Conservation (phyloP, 2,888 invertebrate species). For the Steromphala cineraria region DNA sequence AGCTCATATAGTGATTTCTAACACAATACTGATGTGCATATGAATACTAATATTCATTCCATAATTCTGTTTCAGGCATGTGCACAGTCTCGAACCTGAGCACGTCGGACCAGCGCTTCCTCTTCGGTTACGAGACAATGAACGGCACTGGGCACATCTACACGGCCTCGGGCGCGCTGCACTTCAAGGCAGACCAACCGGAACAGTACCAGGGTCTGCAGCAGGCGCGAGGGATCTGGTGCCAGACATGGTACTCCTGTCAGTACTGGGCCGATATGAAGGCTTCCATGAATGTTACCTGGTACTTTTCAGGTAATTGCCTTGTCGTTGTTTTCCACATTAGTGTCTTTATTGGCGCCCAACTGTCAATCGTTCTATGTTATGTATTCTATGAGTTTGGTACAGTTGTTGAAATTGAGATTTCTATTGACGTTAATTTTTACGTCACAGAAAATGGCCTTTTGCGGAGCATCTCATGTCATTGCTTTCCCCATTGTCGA, state of each 20-base stretch:
- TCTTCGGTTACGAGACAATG: slow-evolving; percentile 44
- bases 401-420: too few relatives aligned
- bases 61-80: not conserved
- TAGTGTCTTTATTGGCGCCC: too few relatives aligned
- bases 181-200: slow-evolving; percentile 30
- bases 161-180: slow-evolving; percentile 45
- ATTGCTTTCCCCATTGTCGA: too few relatives aligned
- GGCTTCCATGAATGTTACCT: slow-evolving; percentile 54
- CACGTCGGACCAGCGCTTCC: slow-evolving; percentile 40
- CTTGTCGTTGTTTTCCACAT: too few relatives aligned
- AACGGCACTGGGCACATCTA: slow-evolving; percentile 34
- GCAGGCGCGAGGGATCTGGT: slow-evolving; percentile 43
- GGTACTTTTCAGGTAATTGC: slow-evolving; percentile 52
- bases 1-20: too few relatives aligned
- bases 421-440: too few relatives aligned
- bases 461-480: too few relatives aligned
- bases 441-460: too few relatives aligned
- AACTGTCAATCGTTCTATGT: too few relatives aligned
- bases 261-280: slow-evolving; percentile 50
- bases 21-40: too few relatives aligned
- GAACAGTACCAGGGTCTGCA: slow-evolving; percentile 45
- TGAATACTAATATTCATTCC: too few relatives aligned
- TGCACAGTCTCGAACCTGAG: slow-evolving; percentile 41
- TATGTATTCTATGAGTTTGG: too few relatives aligned
- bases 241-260: slow-evolving; percentile 54